A percentile compares a stretch with the other conserved stretches of the same genome.
Conservation (phyloP, 2,888 invertebrate species). For the Epirrhoe alternata region DNA sequence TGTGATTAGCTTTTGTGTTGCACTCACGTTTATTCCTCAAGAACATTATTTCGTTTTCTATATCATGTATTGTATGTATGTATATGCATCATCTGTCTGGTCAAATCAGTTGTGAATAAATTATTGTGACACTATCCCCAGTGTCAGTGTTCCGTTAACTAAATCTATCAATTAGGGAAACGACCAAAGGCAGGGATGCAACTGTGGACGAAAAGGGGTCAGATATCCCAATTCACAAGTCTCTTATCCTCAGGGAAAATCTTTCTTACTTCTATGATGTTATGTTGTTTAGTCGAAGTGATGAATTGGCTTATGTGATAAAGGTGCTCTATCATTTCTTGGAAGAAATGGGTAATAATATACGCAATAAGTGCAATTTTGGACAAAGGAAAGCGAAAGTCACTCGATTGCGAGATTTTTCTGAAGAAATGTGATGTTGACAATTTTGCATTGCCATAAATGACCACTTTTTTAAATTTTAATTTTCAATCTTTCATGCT, state of each 20-base stretch:
- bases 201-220: neutral
- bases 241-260: neutral
- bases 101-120: neutral
- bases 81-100: neutral
- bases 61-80: no score
- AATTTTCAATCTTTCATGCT: no score
- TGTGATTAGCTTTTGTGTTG: no score
- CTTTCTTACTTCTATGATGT: neutral
- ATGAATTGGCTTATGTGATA: neutral
- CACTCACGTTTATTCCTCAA: no score
- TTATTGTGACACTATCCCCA: constrained; percentile 5
- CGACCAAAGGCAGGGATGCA: neutral
- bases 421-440: no score
- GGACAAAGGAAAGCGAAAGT: neutral
- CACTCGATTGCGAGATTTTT: no score
- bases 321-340: neutral
- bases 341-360: neutral
- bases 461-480: no score
- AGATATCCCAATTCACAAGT: neutral
- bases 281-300: neutral
- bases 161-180: constrained; percentile 5
- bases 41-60: no score
- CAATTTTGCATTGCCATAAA: no score
- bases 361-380: neutral
- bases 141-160: constrained; percentile 3